Base-by-base conservation (phyloP, 2,113 vertebrate genomes). In the Protomyctophum bolini region DNA sequence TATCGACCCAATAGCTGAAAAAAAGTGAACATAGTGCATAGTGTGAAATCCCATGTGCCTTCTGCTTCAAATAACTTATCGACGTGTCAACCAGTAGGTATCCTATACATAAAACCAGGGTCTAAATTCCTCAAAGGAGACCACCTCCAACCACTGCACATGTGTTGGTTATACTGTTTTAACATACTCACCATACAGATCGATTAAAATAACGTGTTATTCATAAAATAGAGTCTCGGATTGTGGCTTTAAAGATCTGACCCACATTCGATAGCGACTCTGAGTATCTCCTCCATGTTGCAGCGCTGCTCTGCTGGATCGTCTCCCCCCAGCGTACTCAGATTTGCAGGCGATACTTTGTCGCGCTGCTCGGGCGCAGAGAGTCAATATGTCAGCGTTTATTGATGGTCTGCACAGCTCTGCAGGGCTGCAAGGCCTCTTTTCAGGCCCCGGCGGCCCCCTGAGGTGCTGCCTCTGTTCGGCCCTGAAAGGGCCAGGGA, bases 341-440 rank as follows among this genome's bases (percentile, higher is more conserved):
- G 94, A 95, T 94, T 94, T 95, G 93, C 94, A 90, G 78, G 78
- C 87, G 79, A 82, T 74, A 92, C 92, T 93, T 94, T 93, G 94
- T 89, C 86, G 82, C 79, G 84, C 90, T 84, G 88, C 85, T 88
- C 87, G 86, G 91, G 92, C 90, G 90, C 64, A 88, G 91, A 93
- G 91, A 90, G 92, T 92, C 91, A 91, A 91, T 88, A 75, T 93
- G 92, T 91, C 90, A 91, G 92, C 88, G 83, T 94, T 95, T 92
- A 94, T 95, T 95, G 94, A 95, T 93, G 92, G 92, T 94, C 87
- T 91, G 88, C 87, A 73, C 92, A 90, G 91, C 90, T 84, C 91
- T 77, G 29, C 82, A 48, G 92, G 89, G 89, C 89, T 91, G 93
- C 92, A 92, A 92, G 84, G 80, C 76, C 79, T 92, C 83, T 91